Conservation (phyloP, 2,888 invertebrate species). For the Phortica okadai region DNA sequence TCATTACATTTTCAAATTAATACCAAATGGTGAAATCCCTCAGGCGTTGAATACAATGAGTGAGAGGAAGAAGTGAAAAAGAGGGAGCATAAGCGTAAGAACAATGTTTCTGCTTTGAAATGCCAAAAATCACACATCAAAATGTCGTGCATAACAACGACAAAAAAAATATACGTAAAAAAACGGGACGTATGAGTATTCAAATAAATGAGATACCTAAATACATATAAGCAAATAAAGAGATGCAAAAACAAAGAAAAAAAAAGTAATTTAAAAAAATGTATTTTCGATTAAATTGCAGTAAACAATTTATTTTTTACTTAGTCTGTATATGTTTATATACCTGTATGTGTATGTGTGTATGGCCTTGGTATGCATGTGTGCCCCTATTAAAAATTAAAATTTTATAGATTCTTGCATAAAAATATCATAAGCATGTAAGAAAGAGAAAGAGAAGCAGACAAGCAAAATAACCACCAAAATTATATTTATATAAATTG, state of each 20-base stretch:
- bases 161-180: background rate
- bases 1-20: slow-evolving; percentile 1
- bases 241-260: background rate
- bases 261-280: background rate
- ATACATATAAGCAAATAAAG: background rate
- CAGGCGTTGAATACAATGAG: background rate
- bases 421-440: background rate
- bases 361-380: background rate
- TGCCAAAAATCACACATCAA: slow-evolving; percentile 7
- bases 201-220: background rate
- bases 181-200: background rate
- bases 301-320: slow-evolving; percentile 19
- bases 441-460: slow-evolving; percentile 5
- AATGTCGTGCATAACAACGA: background rate
- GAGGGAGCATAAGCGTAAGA: background rate
- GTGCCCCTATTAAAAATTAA: slow-evolving; percentile 47
- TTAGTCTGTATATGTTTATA: background rate
- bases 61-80: background rate
- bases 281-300: slow-evolving; percentile 42
- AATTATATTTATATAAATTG: slow-evolving; percentile 39
- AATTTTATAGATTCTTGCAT: slow-evolving; percentile 41
- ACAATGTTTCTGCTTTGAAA: slow-evolving; percentile 17
- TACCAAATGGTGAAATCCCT: background rate
- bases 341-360: no score
- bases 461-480: no score